phyloP scores from a whole-genome alignment of 2,888 invertebrate species.

The Pilophorus perplexus region DNA sequence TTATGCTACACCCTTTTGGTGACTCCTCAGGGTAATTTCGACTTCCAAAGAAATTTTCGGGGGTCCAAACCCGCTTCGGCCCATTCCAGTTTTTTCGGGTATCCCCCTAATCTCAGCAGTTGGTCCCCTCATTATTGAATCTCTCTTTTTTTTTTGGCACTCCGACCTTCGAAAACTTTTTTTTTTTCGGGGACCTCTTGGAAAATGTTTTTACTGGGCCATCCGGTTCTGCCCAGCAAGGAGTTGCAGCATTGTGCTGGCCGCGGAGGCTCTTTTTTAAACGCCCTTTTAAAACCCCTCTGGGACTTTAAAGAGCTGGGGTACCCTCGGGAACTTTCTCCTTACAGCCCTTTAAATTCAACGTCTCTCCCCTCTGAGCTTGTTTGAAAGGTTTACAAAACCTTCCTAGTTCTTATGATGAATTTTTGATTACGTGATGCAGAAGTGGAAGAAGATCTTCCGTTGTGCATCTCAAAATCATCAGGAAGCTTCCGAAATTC shows the following conservation, averaged over 20 bases:
- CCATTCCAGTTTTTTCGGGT: background rate
- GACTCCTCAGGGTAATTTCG: background rate
- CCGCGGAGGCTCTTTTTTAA: too few species aligned
- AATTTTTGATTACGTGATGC: too few species aligned
- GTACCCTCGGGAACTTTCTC: background rate
- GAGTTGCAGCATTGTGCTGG: too few species aligned
- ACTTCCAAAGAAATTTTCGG: constrained; percentile 1
- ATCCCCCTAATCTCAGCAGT: background rate
- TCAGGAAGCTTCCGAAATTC: too few species aligned
- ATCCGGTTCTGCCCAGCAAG: background rate
- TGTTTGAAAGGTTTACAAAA: too few species aligned
- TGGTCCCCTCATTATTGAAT: background rate
- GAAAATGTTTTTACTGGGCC: background rate
- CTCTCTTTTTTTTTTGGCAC: background rate
- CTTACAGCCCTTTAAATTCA: background rate
- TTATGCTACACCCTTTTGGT: too few species aligned
- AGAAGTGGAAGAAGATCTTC: too few species aligned
- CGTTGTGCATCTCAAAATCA: too few species aligned
- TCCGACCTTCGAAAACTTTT: background rate
- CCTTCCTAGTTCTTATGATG: too few species aligned
- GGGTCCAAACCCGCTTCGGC: background rate
- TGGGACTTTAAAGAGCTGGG: constrained; percentile 10
- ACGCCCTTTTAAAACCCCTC: constrained; percentile 8
- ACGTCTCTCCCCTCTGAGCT: constrained; percentile 1
- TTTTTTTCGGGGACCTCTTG: background rate